Percentiles rank a stretch among this genome's conserved stretches.
phyloP scores from a whole-genome alignment of 2,797 vertebrate species.

The Erethizon dorsatum region DNA sequence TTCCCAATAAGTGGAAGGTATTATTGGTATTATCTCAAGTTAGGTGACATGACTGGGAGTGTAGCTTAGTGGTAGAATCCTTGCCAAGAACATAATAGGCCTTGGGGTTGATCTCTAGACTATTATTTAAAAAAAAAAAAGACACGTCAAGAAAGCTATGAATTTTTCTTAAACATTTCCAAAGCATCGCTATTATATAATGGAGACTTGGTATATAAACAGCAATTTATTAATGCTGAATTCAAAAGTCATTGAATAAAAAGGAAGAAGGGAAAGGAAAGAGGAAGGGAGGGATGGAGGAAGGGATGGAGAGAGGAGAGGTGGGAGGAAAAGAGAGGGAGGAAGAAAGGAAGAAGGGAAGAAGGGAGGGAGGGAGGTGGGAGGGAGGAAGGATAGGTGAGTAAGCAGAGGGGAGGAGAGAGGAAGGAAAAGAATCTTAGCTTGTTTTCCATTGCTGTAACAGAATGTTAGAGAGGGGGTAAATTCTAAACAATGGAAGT shows the following conservation, averaged over 20 bases:
- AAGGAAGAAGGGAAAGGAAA: neutral
- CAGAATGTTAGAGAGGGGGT: neutral
- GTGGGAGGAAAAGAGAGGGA: rapidly evolving
- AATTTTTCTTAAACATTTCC: neutral
- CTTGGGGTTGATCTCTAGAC: neutral
- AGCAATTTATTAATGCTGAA: slow-evolving; percentile 14
- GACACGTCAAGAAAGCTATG: slow-evolving; percentile 10
- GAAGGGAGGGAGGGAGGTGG: neutral
- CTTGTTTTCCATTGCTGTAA: neutral
- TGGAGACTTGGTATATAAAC: neutral
- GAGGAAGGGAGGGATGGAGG: rapidly evolving
- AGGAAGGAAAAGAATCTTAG: neutral
- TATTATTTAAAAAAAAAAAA: neutral
- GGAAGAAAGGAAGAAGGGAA: no score
- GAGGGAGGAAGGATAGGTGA: no score
- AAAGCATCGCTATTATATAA: slow-evolving; percentile 14
- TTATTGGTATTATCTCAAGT: neutral
- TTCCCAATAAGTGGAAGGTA: neutral
- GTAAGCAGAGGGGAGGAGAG: neutral
- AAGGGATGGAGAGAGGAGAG: neutral
- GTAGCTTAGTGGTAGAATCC: neutral
- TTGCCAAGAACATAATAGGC: neutral
- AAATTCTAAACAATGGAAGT: neutral
- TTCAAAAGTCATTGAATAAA: neutral
- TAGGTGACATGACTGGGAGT: neutral